phyloP scores from a whole-genome alignment of 1,140 invertebrate species.

The Ceratoteleas bidentatus region DNA sequence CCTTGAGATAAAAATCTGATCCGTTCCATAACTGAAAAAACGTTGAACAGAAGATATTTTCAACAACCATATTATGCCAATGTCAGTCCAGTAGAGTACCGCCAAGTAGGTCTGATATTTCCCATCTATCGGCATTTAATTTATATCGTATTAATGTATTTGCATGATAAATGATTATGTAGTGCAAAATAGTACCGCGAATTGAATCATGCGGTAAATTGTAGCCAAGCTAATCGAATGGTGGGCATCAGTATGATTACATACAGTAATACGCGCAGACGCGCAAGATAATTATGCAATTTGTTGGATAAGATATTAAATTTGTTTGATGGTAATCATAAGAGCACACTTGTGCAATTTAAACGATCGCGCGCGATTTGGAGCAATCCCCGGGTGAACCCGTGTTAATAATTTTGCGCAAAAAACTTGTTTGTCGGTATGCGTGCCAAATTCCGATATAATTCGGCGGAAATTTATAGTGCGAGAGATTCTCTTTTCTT shows the following conservation, averaged over 20 bases:
- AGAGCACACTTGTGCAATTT: too few relatives aligned
- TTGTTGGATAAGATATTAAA: constrained; percentile 38
- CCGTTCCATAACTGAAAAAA: too few relatives aligned
- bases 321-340: constrained; percentile 30
- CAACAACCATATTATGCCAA: too few relatives aligned
- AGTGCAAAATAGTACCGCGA: constrained; percentile 36
- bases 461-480: constrained; percentile 52
- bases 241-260: constrained; percentile 34
- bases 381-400: background rate
- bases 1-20: too few relatives aligned
- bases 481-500: constrained; percentile 42
- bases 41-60: too few relatives aligned
- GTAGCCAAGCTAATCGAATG: constrained; percentile 47
- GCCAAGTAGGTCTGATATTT: too few relatives aligned
- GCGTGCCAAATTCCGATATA: constrained; percentile 42
- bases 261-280: constrained; percentile 7
- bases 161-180: constrained; percentile 53
- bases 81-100: too few relatives aligned
- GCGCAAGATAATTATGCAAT: constrained; percentile 23
- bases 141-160: constrained; percentile 43
- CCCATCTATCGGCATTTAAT: constrained; percentile 43
- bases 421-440: constrained; percentile 22
- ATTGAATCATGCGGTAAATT: constrained; percentile 47
- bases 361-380: background rate
- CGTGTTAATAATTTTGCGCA: constrained; percentile 22